Evolutionary conservation across 2,888 invertebrate genomes (phyloP).

Genomic region (Trissolcus japonicus): DNA sequence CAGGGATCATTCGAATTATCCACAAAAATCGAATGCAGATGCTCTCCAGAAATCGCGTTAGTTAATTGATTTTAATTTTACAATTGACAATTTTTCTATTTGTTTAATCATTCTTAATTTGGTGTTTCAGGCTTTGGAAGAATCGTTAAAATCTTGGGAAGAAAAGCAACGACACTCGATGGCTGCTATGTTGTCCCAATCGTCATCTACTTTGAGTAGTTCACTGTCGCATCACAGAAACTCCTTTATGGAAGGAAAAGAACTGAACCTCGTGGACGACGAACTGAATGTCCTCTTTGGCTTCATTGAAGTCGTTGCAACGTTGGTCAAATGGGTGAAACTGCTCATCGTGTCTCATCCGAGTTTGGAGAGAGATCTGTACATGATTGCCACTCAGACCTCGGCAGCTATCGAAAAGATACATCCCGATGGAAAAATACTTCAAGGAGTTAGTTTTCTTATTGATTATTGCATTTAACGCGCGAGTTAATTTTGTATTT

Average conservation of each 20-base stretch:
- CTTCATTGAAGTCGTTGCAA: conserved; percentile 89
- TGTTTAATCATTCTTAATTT: not conserved
- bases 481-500: not conserved
- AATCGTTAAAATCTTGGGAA: conserved; percentile 91
- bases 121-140: conserved; percentile 84
- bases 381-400: conserved; percentile 85
- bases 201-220: conserved; percentile 65
- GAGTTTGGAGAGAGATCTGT: conserved; percentile 84
- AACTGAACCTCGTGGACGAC: conserved; percentile 79
- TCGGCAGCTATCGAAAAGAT: conserved; percentile 84
- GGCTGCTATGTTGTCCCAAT: conserved; percentile 68
- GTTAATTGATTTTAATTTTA: conserved; percentile 39
- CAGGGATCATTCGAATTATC: conserved; percentile 95
- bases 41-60: conserved; percentile 90
- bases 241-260: conserved; percentile 77
- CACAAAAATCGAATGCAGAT: conserved; percentile 98
- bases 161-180: conserved; percentile 83
- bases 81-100: not conserved
- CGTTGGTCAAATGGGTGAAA: conserved; percentile 90
- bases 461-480: not conserved
- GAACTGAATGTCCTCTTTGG: conserved; percentile 85
- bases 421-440: conserved; percentile 88
- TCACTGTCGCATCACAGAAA: conserved; percentile 60
- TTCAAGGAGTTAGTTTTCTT: conserved; percentile 81
- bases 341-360: conserved; percentile 82